A percentile compares a stretch with the other conserved stretches of the same genome.
phyloP scores from a whole-genome alignment of 2,113 vertebrate species.

The Rhynchomys soricoides region DNA sequence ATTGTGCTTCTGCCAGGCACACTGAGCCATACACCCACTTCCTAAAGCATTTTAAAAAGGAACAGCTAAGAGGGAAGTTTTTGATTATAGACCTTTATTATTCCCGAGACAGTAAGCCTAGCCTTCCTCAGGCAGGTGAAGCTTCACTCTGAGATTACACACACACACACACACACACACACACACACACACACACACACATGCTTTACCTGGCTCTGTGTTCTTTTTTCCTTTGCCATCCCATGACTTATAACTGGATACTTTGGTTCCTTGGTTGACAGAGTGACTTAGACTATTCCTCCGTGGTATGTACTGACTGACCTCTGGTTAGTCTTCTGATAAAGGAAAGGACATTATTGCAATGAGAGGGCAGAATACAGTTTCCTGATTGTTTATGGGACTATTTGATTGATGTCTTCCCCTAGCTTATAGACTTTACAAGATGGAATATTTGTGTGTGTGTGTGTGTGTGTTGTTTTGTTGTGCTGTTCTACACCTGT shows the following conservation, averaged over 20 bases:
- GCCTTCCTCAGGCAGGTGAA: fast-evolving
- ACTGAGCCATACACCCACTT: no score
- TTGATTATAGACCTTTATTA: not conserved
- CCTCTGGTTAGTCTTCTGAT: not conserved
- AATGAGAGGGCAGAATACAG: not conserved
- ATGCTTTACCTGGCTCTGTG: not conserved
- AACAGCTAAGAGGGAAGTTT: not conserved
- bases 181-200: no score
- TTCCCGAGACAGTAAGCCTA: not conserved
- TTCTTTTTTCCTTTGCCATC: not conserved
- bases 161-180: no score
- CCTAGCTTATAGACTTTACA: not conserved
- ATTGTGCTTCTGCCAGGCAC: not conserved
- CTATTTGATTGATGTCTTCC: not conserved
- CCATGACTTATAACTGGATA: not conserved
- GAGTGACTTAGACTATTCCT: not conserved
- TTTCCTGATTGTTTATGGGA: not conserved
- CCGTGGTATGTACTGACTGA: not conserved
- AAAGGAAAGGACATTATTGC: not conserved
- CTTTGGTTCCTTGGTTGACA: not conserved
- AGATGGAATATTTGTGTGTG: no score
- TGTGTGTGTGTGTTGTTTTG: not conserved
- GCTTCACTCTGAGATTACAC: fast-evolving
- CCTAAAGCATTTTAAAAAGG: not conserved
- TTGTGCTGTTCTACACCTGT: not conserved